Conservation (phyloP, 2,888 invertebrate species). For the Andrena fulva region DNA sequence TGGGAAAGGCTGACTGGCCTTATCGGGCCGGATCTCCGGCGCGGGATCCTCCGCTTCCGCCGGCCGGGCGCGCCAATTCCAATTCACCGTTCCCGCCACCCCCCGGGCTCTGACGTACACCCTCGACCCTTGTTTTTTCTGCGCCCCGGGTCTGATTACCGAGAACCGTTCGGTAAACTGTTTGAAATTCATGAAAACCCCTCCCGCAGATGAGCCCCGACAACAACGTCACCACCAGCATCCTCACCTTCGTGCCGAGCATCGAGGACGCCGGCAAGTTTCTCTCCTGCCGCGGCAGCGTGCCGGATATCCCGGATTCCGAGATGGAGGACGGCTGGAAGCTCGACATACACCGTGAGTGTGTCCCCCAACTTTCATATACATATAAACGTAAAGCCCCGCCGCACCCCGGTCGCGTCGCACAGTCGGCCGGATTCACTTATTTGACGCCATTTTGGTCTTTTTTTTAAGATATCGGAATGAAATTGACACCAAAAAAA, state of each 20-base stretch:
- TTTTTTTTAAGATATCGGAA: no score
- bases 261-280: conserved; percentile 93
- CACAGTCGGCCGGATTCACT: no score
- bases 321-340: conserved; percentile 93
- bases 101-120: neutral
- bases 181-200: conserved; percentile 71
- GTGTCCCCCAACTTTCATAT: conserved; percentile 53
- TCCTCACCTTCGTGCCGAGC: conserved; percentile 91
- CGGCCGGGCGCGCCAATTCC: neutral
- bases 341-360: conserved; percentile 94
- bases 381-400: conserved; percentile 24
- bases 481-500: no score
- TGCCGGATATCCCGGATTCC: conserved; percentile 90
- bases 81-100: no score
- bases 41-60: conserved; percentile 20
- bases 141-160: conserved; percentile 25
- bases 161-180: conserved; percentile 62
- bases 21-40: conserved; percentile 13
- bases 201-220: conserved; percentile 87
- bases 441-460: no score
- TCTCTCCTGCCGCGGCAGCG: conserved; percentile 92
- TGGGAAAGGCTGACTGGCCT: conserved; percentile 18
- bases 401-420: neutral
- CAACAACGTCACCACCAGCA: conserved; percentile 91
- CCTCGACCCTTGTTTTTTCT: conserved; percentile 35